phyloP scores from a whole-genome alignment of 2,888 invertebrate genomes.

The Tetropium fuscum region DNA sequence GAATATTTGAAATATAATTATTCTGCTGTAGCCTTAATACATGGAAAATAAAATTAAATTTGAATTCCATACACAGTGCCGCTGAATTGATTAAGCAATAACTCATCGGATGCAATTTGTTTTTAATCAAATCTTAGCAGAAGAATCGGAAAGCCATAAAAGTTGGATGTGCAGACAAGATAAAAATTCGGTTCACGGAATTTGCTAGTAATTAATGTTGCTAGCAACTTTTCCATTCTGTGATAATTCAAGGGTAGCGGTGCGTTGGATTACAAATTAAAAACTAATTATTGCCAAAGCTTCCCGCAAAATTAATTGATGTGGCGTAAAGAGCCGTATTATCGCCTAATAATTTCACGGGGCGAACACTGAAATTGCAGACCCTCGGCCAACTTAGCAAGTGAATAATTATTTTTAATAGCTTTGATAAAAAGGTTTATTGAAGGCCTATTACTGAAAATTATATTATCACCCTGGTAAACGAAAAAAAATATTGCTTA shows the following conservation, averaged over 20 bases:
- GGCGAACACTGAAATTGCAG: too few relatives aligned
- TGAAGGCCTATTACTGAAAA: too few relatives aligned
- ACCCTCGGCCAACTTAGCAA: too few relatives aligned
- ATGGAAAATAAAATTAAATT: too few relatives aligned
- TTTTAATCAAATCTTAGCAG: conserved; percentile 33
- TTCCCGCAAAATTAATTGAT: conserved; percentile 23
- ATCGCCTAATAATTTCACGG: conserved; percentile 9
- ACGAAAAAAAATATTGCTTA: too few relatives aligned
- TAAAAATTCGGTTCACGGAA: conserved; percentile 23
- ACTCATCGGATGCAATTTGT: conserved; percentile 33
- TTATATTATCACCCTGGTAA: too few relatives aligned
- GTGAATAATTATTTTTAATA: too few relatives aligned
- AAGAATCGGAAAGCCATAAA: conserved; percentile 28
- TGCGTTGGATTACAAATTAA: conserved; percentile 42
- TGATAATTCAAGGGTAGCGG: conserved; percentile 38
- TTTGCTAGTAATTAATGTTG: conserved; percentile 26
- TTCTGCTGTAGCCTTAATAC: too few relatives aligned
- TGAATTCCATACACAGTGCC: conserved; percentile 9
- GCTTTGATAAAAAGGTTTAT: too few relatives aligned
- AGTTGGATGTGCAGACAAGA: conserved; percentile 21
- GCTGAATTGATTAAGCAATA: conserved; percentile 26
- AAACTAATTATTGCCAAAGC: conserved; percentile 33
- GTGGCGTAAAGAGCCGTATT: conserved; percentile 8
- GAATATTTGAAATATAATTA: too few relatives aligned
- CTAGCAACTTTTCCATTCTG: conserved; percentile 36